Conservation (phyloP, 2,888 invertebrate genomes). For the Reticulitermes lucifugus region DNA sequence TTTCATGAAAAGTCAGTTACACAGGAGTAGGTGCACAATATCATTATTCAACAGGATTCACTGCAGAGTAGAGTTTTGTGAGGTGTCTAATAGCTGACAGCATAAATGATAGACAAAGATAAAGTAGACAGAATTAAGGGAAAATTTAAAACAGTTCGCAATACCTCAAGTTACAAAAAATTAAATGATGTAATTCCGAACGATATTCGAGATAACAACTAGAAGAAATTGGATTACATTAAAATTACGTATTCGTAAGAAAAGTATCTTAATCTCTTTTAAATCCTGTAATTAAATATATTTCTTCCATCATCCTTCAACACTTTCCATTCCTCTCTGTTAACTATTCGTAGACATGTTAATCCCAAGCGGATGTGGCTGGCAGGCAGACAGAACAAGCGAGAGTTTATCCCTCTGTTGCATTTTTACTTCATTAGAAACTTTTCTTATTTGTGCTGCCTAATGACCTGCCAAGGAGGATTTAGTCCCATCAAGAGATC, state of each 20-base stretch:
- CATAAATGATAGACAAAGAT: too few species aligned
- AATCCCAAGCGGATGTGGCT: constrained; percentile 20
- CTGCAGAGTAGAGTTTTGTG: too few species aligned
- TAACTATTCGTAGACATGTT: constrained; percentile 31
- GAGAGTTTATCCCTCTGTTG: neutral
- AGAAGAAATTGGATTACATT: neutral
- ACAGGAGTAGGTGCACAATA: too few species aligned
- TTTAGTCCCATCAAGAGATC: neutral
- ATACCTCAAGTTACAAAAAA: too few species aligned
- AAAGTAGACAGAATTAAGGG: too few species aligned
- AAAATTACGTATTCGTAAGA: neutral
- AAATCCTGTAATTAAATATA: neutral
- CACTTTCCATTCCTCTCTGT: neutral
- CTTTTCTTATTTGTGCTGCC: constrained; percentile 40
- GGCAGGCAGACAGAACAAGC: neutral
- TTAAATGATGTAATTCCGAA: too few species aligned
- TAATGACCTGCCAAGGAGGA: constrained; percentile 42
- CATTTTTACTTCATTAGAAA: constrained; percentile 33
- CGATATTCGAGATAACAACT: neutral
- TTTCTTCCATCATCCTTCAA: neutral
- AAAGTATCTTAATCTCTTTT: neutral
- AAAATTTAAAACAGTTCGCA: too few species aligned
- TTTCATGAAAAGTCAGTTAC: too few species aligned
- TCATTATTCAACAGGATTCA: too few species aligned
- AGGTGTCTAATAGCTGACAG: too few species aligned